Conservation (phyloP, 2,888 invertebrate genomes). For the Theretra japonica region DNA sequence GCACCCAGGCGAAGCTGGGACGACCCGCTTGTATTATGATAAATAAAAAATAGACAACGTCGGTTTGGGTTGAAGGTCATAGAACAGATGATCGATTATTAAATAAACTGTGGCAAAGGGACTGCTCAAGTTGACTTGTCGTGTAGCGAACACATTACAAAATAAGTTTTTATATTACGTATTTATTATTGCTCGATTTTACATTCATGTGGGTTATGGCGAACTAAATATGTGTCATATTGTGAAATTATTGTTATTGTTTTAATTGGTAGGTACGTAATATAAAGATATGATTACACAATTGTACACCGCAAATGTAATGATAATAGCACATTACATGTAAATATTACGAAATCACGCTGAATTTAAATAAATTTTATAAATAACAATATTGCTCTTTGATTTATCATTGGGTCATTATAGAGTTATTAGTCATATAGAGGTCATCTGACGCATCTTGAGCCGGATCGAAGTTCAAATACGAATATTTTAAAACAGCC, state of each 20-base stretch:
- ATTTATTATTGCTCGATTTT: background rate
- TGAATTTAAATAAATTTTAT: conserved; percentile 69
- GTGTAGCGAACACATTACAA: background rate
- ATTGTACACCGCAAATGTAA: conserved; percentile 2
- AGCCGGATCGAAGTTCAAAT: too few species aligned
- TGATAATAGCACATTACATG: conserved; percentile 40
- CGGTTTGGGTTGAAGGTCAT: too few species aligned
- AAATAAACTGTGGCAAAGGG: background rate
- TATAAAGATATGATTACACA: conserved; percentile 25
- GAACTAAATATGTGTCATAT: conserved; percentile 16
- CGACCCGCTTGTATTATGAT: too few species aligned
- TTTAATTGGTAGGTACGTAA: conserved; percentile 15
- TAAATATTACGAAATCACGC: conserved; percentile 22
- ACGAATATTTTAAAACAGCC: too few species aligned
- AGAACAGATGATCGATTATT: background rate
- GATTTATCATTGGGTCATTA: conserved; percentile 33
- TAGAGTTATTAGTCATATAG: too few species aligned
- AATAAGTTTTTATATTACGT: conserved; percentile 21
- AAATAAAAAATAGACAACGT: too few species aligned
- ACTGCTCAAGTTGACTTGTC: background rate
- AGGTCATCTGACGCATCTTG: too few species aligned
- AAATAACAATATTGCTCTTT: conserved; percentile 54
- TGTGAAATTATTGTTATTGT: conserved; percentile 4
- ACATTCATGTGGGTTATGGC: background rate
- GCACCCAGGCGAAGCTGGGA: too few species aligned